These are phyloP conservation scores for Ploceus nigricollis DNA, from an alignment of 2,113 vertebrate genomes.

Conservation along the genomic window DNA sequence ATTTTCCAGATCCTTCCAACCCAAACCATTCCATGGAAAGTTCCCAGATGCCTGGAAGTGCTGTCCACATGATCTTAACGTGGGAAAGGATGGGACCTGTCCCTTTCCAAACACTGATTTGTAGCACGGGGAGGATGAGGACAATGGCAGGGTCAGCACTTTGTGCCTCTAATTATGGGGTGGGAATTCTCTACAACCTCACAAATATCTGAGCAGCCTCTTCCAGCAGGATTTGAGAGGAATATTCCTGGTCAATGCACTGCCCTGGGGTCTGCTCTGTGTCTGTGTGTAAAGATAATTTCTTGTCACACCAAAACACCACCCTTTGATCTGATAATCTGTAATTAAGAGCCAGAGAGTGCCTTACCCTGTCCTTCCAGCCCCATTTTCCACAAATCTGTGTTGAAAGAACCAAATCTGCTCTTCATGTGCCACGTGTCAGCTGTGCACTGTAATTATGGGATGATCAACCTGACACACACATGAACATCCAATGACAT, in stretches of 20 bases:
- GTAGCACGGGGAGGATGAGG: not conserved
- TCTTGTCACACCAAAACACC: not conserved
- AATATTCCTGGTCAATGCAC: fast-evolving
- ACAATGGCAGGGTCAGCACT: not conserved
- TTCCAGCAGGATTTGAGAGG: not conserved
- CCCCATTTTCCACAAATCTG: fast-evolving
- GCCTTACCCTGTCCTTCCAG: not conserved
- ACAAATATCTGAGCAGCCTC: not conserved
- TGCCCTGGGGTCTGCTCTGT: not conserved
- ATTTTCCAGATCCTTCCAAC: not conserved
- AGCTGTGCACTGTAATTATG: not conserved
- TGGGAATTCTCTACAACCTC: not conserved
- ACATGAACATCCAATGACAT: not conserved
- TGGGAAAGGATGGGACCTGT: not conserved
- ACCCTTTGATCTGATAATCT: not conserved
- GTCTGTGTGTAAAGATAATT: not conserved
- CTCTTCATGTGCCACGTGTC: not conserved
- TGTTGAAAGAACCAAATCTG: not conserved
- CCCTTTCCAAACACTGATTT: not conserved
- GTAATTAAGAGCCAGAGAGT: not conserved
- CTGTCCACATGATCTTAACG: fast-evolving
- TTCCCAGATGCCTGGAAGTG: not conserved
- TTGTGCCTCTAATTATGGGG: not conserved
- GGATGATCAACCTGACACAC: not conserved
- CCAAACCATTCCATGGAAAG: not conserved